Conservation (phyloP, 2,797 vertebrate genomes). For the Pyrrhura leucotis region DNA sequence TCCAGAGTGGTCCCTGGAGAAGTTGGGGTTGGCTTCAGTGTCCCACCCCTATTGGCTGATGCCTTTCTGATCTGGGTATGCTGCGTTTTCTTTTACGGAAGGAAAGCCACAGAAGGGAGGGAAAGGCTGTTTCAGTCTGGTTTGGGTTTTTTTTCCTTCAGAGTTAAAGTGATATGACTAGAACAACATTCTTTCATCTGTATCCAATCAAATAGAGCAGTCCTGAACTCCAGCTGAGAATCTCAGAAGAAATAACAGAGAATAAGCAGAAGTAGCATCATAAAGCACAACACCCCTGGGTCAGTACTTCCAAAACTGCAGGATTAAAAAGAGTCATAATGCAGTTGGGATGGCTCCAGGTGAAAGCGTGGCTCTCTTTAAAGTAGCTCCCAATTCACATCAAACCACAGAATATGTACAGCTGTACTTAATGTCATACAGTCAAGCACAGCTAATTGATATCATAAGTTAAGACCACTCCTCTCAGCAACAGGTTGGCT, state of each 20-base stretch:
- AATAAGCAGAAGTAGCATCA: background rate
- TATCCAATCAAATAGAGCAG: background rate
- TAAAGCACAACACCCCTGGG: background rate
- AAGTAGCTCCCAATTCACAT: background rate
- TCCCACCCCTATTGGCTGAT: accelerated
- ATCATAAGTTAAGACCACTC: background rate
- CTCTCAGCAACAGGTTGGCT: background rate
- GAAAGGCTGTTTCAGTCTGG: accelerated
- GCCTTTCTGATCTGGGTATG: accelerated
- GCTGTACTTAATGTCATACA: background rate
- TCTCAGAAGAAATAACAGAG: background rate
- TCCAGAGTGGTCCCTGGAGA: background rate
- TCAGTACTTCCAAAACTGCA: background rate
- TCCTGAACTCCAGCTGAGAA: background rate
- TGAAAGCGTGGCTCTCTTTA: background rate
- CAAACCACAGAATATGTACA: background rate
- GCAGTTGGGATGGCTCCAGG: background rate
- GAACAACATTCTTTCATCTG: background rate
- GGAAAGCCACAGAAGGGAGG: background rate
- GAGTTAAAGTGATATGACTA: background rate
- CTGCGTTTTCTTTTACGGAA: accelerated
- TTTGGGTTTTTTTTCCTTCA: background rate
- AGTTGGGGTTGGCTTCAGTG: too few species aligned
- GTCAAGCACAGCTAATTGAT: background rate
- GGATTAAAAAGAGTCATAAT: background rate